Evolutionary conservation across 2,888 invertebrate genomes (phyloP).

Genomic region (Dysmachus trigonus): DNA sequence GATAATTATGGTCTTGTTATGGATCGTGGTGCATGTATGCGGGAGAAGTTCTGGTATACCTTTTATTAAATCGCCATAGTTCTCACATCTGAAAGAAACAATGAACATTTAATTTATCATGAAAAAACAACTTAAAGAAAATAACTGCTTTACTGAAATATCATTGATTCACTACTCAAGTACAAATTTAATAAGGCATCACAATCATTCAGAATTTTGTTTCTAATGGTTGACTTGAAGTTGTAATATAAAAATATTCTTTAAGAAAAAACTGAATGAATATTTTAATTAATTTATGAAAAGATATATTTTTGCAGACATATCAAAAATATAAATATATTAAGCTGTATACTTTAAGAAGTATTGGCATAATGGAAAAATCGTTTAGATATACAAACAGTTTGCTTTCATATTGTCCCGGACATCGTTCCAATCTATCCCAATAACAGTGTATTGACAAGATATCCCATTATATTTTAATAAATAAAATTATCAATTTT

Average conservation of each 20-base stretch:
- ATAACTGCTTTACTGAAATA: neutral
- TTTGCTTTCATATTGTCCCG: no score
- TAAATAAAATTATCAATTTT: no score
- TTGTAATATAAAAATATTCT: neutral
- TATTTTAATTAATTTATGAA: no score
- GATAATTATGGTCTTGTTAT: constrained; percentile 56
- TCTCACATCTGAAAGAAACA: constrained; percentile 54
- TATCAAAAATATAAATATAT: no score
- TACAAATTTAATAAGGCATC: neutral
- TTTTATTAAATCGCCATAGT: neutral
- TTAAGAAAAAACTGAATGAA: no score
- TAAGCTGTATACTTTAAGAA: no score
- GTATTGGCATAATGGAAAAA: no score
- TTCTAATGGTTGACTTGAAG: neutral
- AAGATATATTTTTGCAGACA: no score
- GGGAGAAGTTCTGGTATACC: neutral
- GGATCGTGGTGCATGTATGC: constrained; percentile 48
- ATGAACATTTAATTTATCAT: neutral
- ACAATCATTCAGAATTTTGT: neutral
- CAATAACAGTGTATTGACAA: no score
- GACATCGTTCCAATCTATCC: no score
- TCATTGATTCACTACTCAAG: neutral
- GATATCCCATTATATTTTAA: neutral
- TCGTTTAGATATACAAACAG: no score
- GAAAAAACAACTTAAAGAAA: neutral